These are phyloP conservation scores for Calcarius lapponicus DNA, from an alignment of 2,797 vertebrate genomes.

Conservation along the genomic window DNA sequence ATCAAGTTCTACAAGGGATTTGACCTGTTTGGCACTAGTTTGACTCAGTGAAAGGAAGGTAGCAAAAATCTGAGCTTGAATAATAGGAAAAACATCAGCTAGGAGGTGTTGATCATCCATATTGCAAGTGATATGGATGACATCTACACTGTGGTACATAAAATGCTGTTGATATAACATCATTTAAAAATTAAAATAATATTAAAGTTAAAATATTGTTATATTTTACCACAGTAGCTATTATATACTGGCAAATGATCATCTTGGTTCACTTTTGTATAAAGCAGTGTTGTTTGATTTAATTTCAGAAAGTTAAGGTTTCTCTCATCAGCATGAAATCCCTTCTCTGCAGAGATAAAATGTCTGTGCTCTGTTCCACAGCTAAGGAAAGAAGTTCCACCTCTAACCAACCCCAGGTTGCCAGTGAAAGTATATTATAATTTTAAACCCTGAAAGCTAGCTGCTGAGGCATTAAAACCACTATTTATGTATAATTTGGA, in stretches of 20 bases:
- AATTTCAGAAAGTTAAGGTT: background rate
- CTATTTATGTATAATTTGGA: background rate
- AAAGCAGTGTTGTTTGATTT: background rate
- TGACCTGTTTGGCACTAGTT: background rate
- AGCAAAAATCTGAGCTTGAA: background rate
- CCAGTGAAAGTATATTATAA: background rate
- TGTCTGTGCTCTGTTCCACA: background rate
- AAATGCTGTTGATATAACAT: background rate
- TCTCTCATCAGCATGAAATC: background rate
- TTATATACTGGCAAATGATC: background rate
- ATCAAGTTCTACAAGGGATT: background rate
- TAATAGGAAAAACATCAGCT: background rate
- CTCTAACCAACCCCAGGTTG: background rate
- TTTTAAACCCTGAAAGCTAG: background rate
- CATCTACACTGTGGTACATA: background rate
- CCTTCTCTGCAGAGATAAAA: background rate
- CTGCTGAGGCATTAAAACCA: background rate
- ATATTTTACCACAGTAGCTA: background rate
- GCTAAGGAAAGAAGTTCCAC: background rate
- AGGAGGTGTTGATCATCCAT: background rate
- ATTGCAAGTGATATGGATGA: background rate
- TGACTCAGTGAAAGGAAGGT: background rate
- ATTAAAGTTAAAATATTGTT: background rate
- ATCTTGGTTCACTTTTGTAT: background rate
- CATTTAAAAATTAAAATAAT: too few species aligned